Conservation (phyloP, 1,140 invertebrate genomes). For the Hycleus phaleratus region DNA sequence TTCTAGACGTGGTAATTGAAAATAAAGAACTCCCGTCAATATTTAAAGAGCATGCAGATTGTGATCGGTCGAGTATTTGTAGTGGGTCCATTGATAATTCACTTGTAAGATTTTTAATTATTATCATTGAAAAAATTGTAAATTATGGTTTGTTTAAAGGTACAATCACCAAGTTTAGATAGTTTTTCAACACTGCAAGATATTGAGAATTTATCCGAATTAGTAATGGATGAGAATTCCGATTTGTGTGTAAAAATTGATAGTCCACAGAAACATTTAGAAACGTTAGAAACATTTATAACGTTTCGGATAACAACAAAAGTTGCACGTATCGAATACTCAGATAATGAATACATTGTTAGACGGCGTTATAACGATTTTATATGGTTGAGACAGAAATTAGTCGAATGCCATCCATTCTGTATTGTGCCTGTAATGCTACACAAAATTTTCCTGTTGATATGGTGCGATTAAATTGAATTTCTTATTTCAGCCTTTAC, state of each 20-base stretch:
- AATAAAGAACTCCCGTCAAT: slow-evolving; percentile 33
- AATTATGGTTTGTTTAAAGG: slow-evolving; percentile 24
- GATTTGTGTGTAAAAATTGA: slow-evolving; percentile 65
- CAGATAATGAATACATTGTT: slow-evolving; percentile 59
- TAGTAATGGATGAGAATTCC: slow-evolving; percentile 46
- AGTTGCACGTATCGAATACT: slow-evolving; percentile 59
- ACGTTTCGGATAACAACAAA: slow-evolving; percentile 63
- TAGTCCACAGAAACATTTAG: slow-evolving; percentile 70
- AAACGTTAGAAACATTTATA: slow-evolving; percentile 67
- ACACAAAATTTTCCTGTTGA: too few species aligned
- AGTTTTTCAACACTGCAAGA: slow-evolving; percentile 56
- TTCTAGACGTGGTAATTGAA: slow-evolving; percentile 37
- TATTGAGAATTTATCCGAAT: slow-evolving; percentile 47
- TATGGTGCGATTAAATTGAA: background rate
- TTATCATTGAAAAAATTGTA: slow-evolving; percentile 1
- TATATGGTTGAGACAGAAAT: slow-evolving; percentile 59
- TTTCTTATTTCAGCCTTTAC: slow-evolving; percentile 53
- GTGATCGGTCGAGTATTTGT: slow-evolving; percentile 28
- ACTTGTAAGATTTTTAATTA: slow-evolving; percentile 22
- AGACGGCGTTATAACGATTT: slow-evolving; percentile 70
- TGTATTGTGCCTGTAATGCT: slow-evolving; percentile 58
- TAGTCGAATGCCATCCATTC: slow-evolving; percentile 58
- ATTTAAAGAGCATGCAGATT: slow-evolving; percentile 32
- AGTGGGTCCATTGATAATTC: slow-evolving; percentile 35
- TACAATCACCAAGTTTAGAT: slow-evolving; percentile 53